phyloP scores from a whole-genome alignment of 2,888 invertebrate genomes.

The Lumbricus terrestris region DNA sequence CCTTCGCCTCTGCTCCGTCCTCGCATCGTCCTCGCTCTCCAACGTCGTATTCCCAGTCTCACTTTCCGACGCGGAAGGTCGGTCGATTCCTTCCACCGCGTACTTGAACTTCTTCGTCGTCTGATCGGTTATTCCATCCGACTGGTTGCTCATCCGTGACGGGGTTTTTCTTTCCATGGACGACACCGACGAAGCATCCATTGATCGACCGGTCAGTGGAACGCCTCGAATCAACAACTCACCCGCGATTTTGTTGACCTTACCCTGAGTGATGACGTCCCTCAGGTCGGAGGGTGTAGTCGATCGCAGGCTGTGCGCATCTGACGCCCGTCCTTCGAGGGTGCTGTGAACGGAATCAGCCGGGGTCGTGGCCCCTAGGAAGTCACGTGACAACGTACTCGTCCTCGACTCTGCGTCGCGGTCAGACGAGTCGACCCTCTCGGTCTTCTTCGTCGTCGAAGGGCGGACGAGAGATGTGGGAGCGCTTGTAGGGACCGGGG shows the following conservation, averaged over 20 bases:
- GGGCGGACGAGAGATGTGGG: not conserved
- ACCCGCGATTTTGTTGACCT: not conserved
- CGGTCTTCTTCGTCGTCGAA: no score
- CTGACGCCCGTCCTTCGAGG: not conserved
- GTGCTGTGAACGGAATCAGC: not conserved
- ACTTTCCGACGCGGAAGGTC: not conserved
- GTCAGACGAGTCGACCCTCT: not conserved
- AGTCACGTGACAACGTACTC: not conserved
- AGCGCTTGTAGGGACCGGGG: not conserved
- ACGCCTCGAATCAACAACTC: not conserved
- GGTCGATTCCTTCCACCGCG: not conserved
- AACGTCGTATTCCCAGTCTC: not conserved
- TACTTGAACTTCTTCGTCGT: not conserved
- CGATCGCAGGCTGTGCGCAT: not conserved
- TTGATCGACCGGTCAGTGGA: not conserved
- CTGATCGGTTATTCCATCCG: not conserved
- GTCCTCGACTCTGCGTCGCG: not conserved
- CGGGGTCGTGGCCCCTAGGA: not conserved
- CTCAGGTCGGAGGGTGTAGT: not conserved
- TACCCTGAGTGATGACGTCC: conserved; percentile 17
- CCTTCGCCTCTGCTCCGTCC: not conserved
- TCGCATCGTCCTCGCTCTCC: not conserved
- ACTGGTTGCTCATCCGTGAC: not conserved
- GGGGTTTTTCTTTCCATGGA: not conserved
- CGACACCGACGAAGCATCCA: not conserved